A percentile compares a stretch with the other conserved stretches of the same genome.
Conservation (phyloP, 53 echinoderm and acorn worm species). For the Stichopus horrens region DNA sequence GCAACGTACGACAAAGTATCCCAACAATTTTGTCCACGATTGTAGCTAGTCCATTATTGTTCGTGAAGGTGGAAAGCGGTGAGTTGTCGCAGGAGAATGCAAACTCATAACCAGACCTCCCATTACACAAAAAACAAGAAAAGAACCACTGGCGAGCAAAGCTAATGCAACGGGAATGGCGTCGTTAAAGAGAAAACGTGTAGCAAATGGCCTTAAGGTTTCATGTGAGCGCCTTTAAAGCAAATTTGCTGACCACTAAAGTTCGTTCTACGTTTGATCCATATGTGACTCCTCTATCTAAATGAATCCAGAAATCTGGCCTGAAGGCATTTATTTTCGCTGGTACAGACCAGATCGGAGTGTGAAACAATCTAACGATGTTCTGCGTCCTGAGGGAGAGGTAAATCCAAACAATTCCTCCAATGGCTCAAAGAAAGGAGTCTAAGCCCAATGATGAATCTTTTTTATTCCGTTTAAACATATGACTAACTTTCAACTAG, state of each 20-base stretch:
- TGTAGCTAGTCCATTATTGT: slow-evolving; percentile 15
- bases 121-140: neutral
- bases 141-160: slow-evolving; percentile 6
- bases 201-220: slow-evolving; percentile 21
- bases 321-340: neutral
- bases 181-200: slow-evolving; percentile 2
- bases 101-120: neutral
- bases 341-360: slow-evolving; percentile 33
- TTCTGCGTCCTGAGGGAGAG: neutral
- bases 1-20: no score
- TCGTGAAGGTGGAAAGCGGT: slow-evolving; percentile 14
- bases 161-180: neutral
- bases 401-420: neutral
- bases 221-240: slow-evolving; percentile 18
- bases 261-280: neutral
- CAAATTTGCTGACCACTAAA: slow-evolving; percentile 18
- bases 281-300: neutral
- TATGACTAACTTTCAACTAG: neutral
- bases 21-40: no score
- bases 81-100: neutral
- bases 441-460: neutral
- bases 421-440: neutral
- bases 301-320: slow-evolving; percentile 10
- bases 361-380: neutral
- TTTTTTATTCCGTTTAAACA: neutral